Evolutionary conservation across 37 sponge, comb jelly and placozoan species (phyloP).

Genomic region (Theonella swinhoei): DNA sequence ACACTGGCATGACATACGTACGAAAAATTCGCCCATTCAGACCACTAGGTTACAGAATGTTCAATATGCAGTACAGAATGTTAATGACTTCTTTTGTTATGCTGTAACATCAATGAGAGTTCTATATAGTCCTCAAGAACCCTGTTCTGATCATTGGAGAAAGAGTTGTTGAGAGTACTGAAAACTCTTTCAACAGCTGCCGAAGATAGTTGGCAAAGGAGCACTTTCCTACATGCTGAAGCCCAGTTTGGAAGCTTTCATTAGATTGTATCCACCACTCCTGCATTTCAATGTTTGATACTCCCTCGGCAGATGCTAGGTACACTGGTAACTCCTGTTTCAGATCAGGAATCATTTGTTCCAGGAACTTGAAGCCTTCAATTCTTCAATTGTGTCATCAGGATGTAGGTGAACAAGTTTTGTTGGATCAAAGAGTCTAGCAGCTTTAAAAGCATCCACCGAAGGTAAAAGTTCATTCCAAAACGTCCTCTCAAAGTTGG

Average conservation of each 20-base stretch:
- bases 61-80: no score
- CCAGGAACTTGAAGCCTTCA: not conserved
- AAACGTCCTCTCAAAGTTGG: slow-evolving; percentile 1
- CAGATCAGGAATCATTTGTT: slow-evolving; percentile 7
- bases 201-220: slow-evolving; percentile 46
- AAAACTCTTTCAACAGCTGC: slow-evolving; percentile 54
- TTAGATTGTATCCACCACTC: slow-evolving; percentile 15
- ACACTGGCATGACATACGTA: no score
- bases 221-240: slow-evolving; percentile 4
- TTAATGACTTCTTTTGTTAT: slow-evolving; percentile 7
- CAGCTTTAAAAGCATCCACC: slow-evolving; percentile 15
- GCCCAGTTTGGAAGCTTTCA: slow-evolving; percentile 26
- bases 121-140: slow-evolving; percentile 25
- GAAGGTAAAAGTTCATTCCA: not conserved
- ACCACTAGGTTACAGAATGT: no score
- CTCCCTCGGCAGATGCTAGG: slow-evolving; percentile 24
- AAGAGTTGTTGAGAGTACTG: slow-evolving; percentile 16
- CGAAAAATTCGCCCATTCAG: no score
- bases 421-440: not conserved
- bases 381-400: slow-evolving; percentile 4
- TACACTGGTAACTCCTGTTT: slow-evolving; percentile 20
- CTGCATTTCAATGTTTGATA: not conserved
- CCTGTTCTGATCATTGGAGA: not conserved
- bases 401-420: slow-evolving; percentile 7
- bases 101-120: slow-evolving; percentile 22